Conservation (phyloP, 2,888 invertebrate genomes). For the Plutella xylostella region DNA sequence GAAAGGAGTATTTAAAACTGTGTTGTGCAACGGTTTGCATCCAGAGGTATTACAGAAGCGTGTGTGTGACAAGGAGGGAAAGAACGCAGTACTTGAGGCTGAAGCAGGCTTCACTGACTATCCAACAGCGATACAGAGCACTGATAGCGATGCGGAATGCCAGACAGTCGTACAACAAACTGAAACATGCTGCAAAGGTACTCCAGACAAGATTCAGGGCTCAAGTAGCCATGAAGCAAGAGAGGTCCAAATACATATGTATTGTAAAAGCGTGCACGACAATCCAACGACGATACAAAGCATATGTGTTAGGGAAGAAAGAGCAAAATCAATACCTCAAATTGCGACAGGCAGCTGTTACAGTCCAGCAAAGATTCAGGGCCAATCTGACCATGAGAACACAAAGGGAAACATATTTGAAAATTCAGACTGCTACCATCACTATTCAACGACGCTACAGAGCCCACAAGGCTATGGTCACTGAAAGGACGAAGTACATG, state of each 20-base stretch:
- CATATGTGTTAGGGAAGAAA: constrained; percentile 27
- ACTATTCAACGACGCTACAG: constrained; percentile 45
- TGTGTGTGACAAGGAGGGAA: constrained; percentile 36
- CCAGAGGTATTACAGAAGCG: constrained; percentile 47
- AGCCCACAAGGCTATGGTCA: constrained; percentile 37
- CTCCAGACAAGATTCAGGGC: constrained; percentile 48
- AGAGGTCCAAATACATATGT: constrained; percentile 37
- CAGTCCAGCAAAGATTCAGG: constrained; percentile 39
- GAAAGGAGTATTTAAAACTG: constrained; percentile 38
- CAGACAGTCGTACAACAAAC: constrained; percentile 29
- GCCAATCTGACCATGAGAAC: constrained; percentile 36
- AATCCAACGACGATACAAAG: constrained; percentile 53
- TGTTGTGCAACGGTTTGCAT: constrained; percentile 41
- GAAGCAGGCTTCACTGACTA: constrained; percentile 26
- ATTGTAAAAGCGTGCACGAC: constrained; percentile 34
- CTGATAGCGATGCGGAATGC: constrained; percentile 34
- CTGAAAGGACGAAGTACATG: constrained; percentile 37
- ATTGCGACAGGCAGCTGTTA: constrained; percentile 27
- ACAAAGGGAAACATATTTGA: constrained; percentile 29
- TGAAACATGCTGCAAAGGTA: constrained; percentile 23
- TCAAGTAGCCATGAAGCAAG: constrained; percentile 32
- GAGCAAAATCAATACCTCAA: constrained; percentile 35
- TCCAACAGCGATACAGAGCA: constrained; percentile 53
- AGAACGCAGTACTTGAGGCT: constrained; percentile 35
- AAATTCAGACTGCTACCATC: constrained; percentile 23